Evolutionary conservation across 2,888 invertebrate species (phyloP), one percentile per base, ranked within the genome.

Genomic region (Ichneumoninae sp.): DNA sequence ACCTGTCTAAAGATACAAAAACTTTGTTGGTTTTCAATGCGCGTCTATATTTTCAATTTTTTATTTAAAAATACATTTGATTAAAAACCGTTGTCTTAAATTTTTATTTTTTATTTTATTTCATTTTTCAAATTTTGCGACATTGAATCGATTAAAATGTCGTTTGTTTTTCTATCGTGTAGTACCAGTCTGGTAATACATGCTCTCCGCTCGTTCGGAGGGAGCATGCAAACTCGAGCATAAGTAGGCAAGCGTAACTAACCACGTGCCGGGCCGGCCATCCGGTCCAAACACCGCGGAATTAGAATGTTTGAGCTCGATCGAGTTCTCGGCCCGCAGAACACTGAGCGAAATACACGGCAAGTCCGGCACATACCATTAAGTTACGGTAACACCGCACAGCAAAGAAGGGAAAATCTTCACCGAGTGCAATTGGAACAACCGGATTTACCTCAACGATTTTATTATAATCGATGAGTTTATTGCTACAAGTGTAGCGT

Each of bases 211-310:
- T 40, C 40, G 66, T 66, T 66, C 36, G 40, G 19, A 66, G n/a
- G 40, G 66, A 66, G 40, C 22, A 66, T 10, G 66, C 40, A 40
- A 66, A 22, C 66, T 84, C 86, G 75, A 83, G 85, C 83, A 88
- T 89, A 89, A 89, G 90, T 91, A 91, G 90, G 89, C 90, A 86
- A 89, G 79, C 87, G 88, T 89, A 87, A 87, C 89, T 89, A 89
- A 91, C 88, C 89, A 86, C 88, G 52, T 47, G 63, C 63, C 63
- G 16, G 57, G 52, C 30, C 47, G 77, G 6, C 44, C n/a, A 54
- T 44, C 85, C 87, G 87, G 86, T 65, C 87, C 86, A 87, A 89
- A 89, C 90, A 89, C 88, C 88, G 89, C 88, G 87, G 89, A 89
- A 91, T 91, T 89, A 89, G 89, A 91, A 91, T 90, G 90, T 89